A percentile compares a stretch with the other conserved stretches of the same genome.
Conservation (phyloP, 2,888 invertebrate species). For the Microctonus brassicae region DNA sequence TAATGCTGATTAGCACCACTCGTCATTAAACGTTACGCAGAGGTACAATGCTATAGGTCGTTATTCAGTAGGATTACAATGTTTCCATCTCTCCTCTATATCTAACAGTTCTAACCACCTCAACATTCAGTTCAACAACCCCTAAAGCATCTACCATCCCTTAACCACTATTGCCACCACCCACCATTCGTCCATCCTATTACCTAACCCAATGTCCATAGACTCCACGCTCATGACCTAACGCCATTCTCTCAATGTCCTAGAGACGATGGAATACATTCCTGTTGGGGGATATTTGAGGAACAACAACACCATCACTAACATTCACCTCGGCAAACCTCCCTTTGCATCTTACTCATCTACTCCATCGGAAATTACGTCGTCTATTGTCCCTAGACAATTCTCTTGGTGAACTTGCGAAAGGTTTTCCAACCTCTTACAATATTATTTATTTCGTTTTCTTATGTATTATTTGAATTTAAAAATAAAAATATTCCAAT, state of each 20-base stretch:
- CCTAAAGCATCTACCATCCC: background rate
- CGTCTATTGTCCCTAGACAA: conserved; percentile 2
- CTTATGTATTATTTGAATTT: too few species aligned
- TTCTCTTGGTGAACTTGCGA: background rate
- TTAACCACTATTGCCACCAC: background rate
- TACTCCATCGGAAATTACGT: background rate
- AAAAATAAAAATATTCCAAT: too few species aligned
- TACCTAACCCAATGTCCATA: background rate
- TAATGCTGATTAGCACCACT: conserved; percentile 23
- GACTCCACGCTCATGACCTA: background rate
- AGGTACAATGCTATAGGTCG: conserved; percentile 2
- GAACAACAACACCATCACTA: conserved; percentile 9
- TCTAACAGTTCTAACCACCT: background rate
- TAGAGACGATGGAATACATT: conserved; percentile 2
- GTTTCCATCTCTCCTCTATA: background rate
- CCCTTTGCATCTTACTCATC: background rate
- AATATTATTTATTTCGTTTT: too few species aligned
- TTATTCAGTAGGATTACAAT: conserved; percentile 14
- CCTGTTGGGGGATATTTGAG: conserved; percentile 15
- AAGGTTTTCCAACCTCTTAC: too few species aligned
- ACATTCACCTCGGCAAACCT: background rate
- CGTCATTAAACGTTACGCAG: conserved; percentile 11
- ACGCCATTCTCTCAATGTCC: background rate
- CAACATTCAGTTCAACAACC: conserved; percentile 3
- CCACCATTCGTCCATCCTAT: background rate